Conservation (phyloP, 2,113 vertebrate species). For the Protobothrops flavoviridis region DNA sequence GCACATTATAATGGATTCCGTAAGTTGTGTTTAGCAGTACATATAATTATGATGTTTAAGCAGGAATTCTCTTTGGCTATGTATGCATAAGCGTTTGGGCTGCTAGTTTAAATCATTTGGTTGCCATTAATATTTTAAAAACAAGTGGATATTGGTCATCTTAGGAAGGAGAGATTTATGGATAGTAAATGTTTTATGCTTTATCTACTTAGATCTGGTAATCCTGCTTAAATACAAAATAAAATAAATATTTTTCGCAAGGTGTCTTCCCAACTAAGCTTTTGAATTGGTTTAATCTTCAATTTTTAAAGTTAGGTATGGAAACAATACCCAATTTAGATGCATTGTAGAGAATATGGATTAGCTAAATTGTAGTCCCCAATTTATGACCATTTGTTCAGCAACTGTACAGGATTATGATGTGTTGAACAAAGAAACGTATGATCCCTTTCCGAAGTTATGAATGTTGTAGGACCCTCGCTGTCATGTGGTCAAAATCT, state of each 20-base stretch:
- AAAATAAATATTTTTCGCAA: neutral
- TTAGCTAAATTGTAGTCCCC: neutral
- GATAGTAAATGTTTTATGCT: neutral
- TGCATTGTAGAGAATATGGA: neutral
- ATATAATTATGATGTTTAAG: neutral
- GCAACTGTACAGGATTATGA: neutral
- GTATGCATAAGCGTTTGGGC: neutral
- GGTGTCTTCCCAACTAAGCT: neutral
- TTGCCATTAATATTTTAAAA: neutral
- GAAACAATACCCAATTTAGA: neutral
- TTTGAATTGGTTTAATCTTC: neutral
- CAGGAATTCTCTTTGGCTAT: neutral
- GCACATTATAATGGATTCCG: neutral
- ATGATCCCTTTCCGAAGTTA: neutral
- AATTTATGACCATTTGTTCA: neutral
- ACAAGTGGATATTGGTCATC: neutral
- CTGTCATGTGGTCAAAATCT: neutral
- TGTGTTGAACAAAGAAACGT: neutral
- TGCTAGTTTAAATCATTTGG: neutral
- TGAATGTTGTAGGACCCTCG: neutral
- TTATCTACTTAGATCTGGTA: neutral
- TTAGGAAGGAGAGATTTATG: neutral
- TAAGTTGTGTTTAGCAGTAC: slow-evolving; percentile 15
- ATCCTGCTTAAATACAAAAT: neutral
- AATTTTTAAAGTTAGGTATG: neutral